phyloP scores from a whole-genome alignment of 2,797 vertebrate species.

The Anas bernieri region DNA sequence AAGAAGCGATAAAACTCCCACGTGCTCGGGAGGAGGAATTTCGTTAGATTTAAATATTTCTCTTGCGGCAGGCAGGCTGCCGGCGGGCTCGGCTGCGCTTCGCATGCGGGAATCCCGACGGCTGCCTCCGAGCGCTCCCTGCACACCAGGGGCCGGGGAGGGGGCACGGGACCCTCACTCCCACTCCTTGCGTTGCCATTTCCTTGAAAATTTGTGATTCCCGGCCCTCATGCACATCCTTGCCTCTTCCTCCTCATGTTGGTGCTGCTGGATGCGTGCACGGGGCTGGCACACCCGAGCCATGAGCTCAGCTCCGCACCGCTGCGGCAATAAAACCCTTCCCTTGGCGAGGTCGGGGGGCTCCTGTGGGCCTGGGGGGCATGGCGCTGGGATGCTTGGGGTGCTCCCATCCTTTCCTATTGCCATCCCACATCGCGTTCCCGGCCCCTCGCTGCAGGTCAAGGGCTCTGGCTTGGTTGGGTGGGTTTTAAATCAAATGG shows the following conservation, averaged over 20 bases:
- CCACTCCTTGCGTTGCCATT: background rate
- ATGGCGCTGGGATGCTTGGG: too few relatives aligned
- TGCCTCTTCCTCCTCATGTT: too few relatives aligned
- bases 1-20: constrained; percentile 7
- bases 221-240: too few relatives aligned
- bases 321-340: too few relatives aligned
- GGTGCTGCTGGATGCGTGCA: too few relatives aligned
- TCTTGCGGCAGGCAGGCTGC: background rate
- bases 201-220: background rate
- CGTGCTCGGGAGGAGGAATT: background rate
- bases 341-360: too few relatives aligned
- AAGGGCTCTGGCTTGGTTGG: background rate
- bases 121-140: background rate
- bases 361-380: too few relatives aligned
- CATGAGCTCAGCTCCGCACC: too few relatives aligned
- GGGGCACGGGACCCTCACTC: too few relatives aligned
- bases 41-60: background rate
- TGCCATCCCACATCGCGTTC: too few relatives aligned
- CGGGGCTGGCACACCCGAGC: too few relatives aligned
- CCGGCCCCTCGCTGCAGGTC: background rate
- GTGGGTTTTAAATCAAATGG: background rate
- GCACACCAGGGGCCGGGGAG: background rate
- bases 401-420: too few relatives aligned
- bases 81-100: background rate
- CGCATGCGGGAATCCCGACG: fast-evolving